Base-by-base conservation (phyloP, 1,140 invertebrate species). In the Heterodera schachtii region DNA sequence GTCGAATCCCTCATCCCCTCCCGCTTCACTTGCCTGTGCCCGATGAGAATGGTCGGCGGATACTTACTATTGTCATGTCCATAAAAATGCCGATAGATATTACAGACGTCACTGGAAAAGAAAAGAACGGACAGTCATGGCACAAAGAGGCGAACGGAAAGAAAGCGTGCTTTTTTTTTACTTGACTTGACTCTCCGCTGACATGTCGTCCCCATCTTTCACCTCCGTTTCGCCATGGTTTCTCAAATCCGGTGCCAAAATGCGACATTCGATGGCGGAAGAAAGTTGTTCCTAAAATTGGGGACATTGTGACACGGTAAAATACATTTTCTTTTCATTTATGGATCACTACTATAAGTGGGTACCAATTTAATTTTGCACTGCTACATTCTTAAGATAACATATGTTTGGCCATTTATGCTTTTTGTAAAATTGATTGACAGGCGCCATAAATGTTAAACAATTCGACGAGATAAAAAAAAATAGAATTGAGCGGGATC, bases 221-320 rank as follows among this genome's bases (percentile, higher is more conserved):
- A 83, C 84, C 73, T 74, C 43, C 2, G 86, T 86, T 60, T 85
- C 75, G 7, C 88, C 88, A 75, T 89, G 88, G 21, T 83, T 89
- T 13, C 88, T 80, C 19, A 90, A 77, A 87, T 89, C 88, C 6
- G 85, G 85, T n/a, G 88, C 90, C 21, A 89, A 69, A 7, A 90
- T 71, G 76, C 81, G 85, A 81, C 88, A 89, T 78, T 90, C 84
- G 16, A 89, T 81, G 67, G 82, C 75, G 13, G 52, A 70, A 13
- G 49, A 76, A 9, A 89, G 13, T 31, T 84, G 67, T 81, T 90
- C 84, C 88, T 89, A 80, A 80, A 77, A n/a, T 4, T 7, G 76
- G 19, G 19, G 16, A 79, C 31, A 31, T 31, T 31, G 31, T 31
- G 31, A 31, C 31, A 31, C 31, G 31, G 31, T 31, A 31, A 31